Evolutionary conservation across 2,888 invertebrate genomes (phyloP), one percentile per base, ranked within the genome.

Genomic region (Seira ritae): DNA sequence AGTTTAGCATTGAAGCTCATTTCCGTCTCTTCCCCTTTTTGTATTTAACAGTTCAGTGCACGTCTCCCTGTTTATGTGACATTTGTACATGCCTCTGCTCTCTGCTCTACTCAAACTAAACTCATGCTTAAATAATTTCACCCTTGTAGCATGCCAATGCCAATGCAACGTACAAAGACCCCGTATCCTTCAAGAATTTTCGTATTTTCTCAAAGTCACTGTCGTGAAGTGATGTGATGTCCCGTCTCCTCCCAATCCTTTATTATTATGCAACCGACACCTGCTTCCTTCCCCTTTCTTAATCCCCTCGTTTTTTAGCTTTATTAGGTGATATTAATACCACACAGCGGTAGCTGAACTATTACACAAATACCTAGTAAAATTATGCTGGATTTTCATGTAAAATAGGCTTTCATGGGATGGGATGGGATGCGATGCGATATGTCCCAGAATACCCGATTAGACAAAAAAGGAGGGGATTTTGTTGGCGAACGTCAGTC

Each of bases 201-300:
- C 23, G 19, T 68, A 20, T 67, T 67, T 67, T 3, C 8, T 4
- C 19, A 19, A 66, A 20, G 20, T 19, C 20, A 66, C 20, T 66
- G n/a, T n/a, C 66, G 20, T 66, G 22, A 10, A 4, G 4, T 60
- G 12, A 12, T 42, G 12, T 42, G 42, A 42, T 42, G 42, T 42
- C 42, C 42, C 42, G 12, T 4, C 42, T 8, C 12, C 12, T 42
- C 42, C 42, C 46, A 42, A 66, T 66, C 42, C 42, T 42, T 42
- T 42, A 19, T 66, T 66, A 22, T 66, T 66, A 66, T 22, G 6
- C 17, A 73, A 17, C 73, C 80, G 46, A 80, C 80, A 80, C 80
- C 80, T 80, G 80, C 74, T 42, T 73, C 74, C 69, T 50, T 72
- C 42, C 37, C 69, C 46, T 12, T 42, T 42, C 42, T 42, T 42